Evolutionary conservation across 2,888 invertebrate genomes (phyloP).

Genomic region (Cryptophagus acutangulus): DNA sequence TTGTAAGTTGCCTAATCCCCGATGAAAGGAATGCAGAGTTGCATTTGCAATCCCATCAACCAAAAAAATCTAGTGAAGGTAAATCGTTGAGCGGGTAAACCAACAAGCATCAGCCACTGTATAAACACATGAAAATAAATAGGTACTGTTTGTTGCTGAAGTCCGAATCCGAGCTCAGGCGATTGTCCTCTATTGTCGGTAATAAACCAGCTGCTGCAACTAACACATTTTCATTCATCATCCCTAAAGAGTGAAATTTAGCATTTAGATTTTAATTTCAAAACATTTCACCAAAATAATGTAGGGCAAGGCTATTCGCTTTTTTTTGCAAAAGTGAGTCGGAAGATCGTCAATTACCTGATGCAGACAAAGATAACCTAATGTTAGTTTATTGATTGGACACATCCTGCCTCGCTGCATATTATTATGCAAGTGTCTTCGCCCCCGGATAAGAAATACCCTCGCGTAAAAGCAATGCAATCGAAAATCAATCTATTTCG

Average conservation of each 20-base stretch:
- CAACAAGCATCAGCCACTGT: constrained; percentile 52
- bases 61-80: constrained; percentile 50
- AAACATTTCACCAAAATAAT: constrained; percentile 39
- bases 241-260: constrained; percentile 45
- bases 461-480: too few relatives aligned
- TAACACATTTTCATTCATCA: constrained; percentile 48
- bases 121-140: constrained; percentile 51
- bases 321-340: constrained; percentile 40
- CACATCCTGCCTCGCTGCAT: constrained; percentile 48
- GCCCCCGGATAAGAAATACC: constrained; percentile 26
- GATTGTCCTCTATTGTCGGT: constrained; percentile 39
- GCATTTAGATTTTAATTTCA: constrained; percentile 40
- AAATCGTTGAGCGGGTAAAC: constrained; percentile 51
- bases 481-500: too few relatives aligned
- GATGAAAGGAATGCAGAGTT: constrained; percentile 35
- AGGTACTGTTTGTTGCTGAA: constrained; percentile 49
- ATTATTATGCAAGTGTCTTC: constrained; percentile 39
- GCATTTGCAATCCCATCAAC: constrained; percentile 45
- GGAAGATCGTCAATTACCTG: constrained; percentile 41
- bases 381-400: constrained; percentile 47
- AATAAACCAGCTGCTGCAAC: constrained; percentile 46
- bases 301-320: constrained; percentile 48
- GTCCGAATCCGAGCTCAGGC: constrained; percentile 36
- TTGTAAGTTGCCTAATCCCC: too few relatives aligned
- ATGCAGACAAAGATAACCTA: constrained; percentile 44